Base-by-base conservation (phyloP, 2,797 vertebrate genomes). In the Micropoecilia bifurca region DNA sequence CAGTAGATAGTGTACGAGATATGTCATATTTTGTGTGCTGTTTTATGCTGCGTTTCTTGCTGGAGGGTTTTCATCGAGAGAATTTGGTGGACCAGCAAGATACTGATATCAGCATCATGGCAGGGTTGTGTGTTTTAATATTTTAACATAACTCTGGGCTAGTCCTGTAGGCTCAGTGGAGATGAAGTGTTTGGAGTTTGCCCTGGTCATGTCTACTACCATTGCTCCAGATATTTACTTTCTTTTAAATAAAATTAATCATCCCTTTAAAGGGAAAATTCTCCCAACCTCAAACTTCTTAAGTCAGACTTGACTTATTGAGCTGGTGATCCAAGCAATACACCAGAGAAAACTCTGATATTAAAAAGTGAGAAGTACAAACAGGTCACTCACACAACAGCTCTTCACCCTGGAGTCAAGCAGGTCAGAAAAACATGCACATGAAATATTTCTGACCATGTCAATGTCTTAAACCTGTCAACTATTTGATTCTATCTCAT, bases 31-130 rank as follows among this genome's bases (percentile, higher is more conserved):
- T 63, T 66, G 22, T 74, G 73, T 57, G 3, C 9, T 20, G 48
- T 22, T 81, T 78, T 16, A 69, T 75, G 74, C 53, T 57, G 55
- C 68, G 36, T 41, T 50, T 33, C 50, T n/a, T 55, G 39, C 30
- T 41, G 46, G 73, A 47, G 43, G 50, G 33, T 30, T 80, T 43
- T 80, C 5, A 48, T 47, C 3, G 4, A 47, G 50, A 57, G 30
- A 78, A 46, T 22, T 71, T n/a, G 14, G 33, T 41, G 41, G n/a
- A 43, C 41, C 16, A 41, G 9, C 39, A 43, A 41, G 9, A 69
- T 43, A 43, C 36, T 43, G 39, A 41, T 69, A n/a, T 69, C 61
- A 50, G 61, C 45, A 39, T 71, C 10, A 43, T 53, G 66, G n/a
- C 41, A 30, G 39, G 41, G 28, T 25, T n/a, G 14, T 71, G 10